These are phyloP conservation scores for Tromatobia lineatoria DNA, from an alignment of 2,888 invertebrate genomes.

Conservation along the genomic window DNA sequence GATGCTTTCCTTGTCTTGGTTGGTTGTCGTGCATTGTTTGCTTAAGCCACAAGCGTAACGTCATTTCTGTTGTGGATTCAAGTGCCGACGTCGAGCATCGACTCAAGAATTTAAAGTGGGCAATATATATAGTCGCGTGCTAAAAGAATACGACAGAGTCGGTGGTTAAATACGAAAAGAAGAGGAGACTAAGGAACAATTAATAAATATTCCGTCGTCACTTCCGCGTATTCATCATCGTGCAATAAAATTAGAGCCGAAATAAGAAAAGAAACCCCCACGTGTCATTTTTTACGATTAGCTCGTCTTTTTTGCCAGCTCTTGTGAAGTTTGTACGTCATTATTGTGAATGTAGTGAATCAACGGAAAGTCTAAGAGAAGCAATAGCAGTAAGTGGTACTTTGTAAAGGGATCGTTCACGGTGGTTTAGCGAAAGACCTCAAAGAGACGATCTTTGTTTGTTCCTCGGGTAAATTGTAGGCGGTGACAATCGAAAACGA, in stretches of 20 bases:
- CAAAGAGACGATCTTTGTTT: conserved; percentile 65
- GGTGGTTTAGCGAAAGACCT: conserved; percentile 36
- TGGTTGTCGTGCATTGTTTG: conserved; percentile 46
- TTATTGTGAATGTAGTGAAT: conserved; percentile 41
- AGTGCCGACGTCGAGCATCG: conserved; percentile 51
- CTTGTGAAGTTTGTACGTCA: conserved; percentile 21
- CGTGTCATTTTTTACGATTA: not conserved
- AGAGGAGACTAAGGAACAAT: conserved; percentile 19
- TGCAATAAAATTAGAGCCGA: not conserved
- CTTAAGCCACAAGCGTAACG: conserved; percentile 39
- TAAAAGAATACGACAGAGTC: conserved; percentile 2
- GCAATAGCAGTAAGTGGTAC: conserved; percentile 3
- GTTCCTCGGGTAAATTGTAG: conserved; percentile 73
- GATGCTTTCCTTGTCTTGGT: conserved; percentile 34
- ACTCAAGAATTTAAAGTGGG: not conserved
- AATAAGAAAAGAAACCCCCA: not conserved
- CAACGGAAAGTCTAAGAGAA: conserved; percentile 5
- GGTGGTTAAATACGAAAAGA: conserved; percentile 13
- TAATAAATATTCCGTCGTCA: conserved; percentile 33
- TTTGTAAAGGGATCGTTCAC: conserved; percentile 16
- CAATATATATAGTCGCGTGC: not conserved
- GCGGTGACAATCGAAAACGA: conserved; percentile 79
- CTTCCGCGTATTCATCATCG: conserved; percentile 3
- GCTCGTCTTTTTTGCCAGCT: not conserved
- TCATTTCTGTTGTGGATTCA: conserved; percentile 56